Base-by-base conservation (phyloP, 2,797 vertebrate genomes). In the Epinephelus awoara region DNA sequence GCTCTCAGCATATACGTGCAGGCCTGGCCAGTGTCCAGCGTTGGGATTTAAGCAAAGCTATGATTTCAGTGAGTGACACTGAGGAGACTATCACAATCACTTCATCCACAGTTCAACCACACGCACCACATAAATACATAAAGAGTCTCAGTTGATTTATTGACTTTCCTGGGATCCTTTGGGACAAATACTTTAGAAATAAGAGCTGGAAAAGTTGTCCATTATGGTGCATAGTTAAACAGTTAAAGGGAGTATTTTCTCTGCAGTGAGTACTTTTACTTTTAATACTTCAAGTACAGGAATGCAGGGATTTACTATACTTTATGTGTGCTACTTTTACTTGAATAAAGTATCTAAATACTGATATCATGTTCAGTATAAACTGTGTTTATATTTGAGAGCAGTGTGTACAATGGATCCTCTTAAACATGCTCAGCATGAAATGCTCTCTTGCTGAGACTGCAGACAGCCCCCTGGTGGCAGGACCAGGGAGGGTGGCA, bases 401-500 rank as follows among this genome's bases (percentile, higher is more conserved):
- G 25, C 9, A 5, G 3, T 34, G n/a, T 38, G 46, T 29, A 29
- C 27, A 29, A 29, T 29, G 27, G 27, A 29, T 19, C 25, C 10
- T 51, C 2, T 59, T 64, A 3, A 1, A 29, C 27, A 29, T 29
- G 27, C 27, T 29, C 27, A 29, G 5, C 27, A 29, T 29, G 10
- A 11, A 5, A 12, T 23, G 9, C 27, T 15, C 19, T 57, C 40
- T 25, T 67, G 61, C 1, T 64, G 46, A 68, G 49, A 38, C 57
- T 19, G 63, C 52, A 82, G 9, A 67, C 25, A 2, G 84, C 84
- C 85, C 85, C 62, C 88, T 88, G 79, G 61, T 79, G 85, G 85
- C 34, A 12, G 64, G 25, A 12, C 40, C 58, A 29, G 27, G 27
- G 27, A 29, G 27, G 27, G 27, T 29, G 27, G 27, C 27, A 29